A percentile compares a stretch with the other conserved stretches of the same genome.
These are phyloP conservation scores for Hylia prasina DNA, from an alignment of 2,113 vertebrate genomes.

Conservation along the genomic window DNA sequence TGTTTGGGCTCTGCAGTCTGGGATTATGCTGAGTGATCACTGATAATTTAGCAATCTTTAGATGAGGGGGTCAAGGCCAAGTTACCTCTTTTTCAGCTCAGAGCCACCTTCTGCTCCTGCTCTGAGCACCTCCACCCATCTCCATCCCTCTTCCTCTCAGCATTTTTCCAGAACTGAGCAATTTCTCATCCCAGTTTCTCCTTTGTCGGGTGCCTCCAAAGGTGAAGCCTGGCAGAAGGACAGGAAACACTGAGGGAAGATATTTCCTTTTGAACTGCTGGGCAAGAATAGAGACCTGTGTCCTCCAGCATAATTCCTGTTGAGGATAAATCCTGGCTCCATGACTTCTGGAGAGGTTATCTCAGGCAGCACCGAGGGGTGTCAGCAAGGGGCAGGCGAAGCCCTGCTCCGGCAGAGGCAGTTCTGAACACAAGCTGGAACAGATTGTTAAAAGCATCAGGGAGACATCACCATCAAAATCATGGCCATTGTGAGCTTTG, in stretches of 20 bases:
- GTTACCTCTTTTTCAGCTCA: neutral
- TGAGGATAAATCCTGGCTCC: neutral
- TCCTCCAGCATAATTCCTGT: neutral
- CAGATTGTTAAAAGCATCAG: neutral
- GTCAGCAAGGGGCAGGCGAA: neutral
- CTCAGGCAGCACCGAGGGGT: neutral
- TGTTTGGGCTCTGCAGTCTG: neutral
- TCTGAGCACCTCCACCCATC: neutral
- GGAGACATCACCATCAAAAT: neutral
- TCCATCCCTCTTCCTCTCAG: neutral
- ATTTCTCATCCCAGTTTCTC: neutral
- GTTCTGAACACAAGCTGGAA: neutral
- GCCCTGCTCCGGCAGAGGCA: neutral
- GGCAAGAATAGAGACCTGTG: neutral
- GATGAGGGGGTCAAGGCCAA: neutral
- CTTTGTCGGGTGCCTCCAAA: neutral
- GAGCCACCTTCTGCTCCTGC: neutral
- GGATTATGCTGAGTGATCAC: neutral
- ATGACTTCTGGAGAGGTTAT: neutral
- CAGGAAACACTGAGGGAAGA: neutral
- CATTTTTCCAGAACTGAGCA: neutral
- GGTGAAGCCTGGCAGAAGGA: neutral
- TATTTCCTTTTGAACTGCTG: neutral
- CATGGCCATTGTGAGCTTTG: neutral
- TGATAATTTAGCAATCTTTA: neutral